Conservation (phyloP, 2,797 vertebrate species). For the Champsocephalus gunnari region DNA sequence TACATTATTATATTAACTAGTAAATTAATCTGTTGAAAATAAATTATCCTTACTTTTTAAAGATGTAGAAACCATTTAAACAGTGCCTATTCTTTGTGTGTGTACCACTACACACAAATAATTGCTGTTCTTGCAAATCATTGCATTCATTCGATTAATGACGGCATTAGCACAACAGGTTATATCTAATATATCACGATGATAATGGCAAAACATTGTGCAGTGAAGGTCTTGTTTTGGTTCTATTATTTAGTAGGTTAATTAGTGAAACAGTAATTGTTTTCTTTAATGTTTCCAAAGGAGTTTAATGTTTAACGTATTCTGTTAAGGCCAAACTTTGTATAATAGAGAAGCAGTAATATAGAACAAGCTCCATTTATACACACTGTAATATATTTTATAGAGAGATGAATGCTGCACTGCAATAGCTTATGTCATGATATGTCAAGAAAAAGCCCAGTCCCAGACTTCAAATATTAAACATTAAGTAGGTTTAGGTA, state of each 20-base stretch:
- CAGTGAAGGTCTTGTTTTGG: conserved; percentile 27
- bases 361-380: conserved; percentile 12
- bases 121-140: conserved; percentile 1
- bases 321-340: conserved; percentile 19
- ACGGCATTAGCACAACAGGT: conserved; percentile 32
- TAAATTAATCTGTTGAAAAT: not conserved
- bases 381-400: conserved; percentile 10
- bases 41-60: not conserved
- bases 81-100: conserved; percentile 12
- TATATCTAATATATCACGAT: conserved; percentile 33
- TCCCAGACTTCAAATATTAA: not conserved
- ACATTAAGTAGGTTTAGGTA: not conserved
- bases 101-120: not conserved
- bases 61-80: not conserved
- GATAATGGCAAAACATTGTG: conserved; percentile 28
- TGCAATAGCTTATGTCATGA: conserved; percentile 2
- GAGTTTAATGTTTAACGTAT: not conserved
- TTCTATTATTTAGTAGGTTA: conserved; percentile 38
- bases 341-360: not conserved
- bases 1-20: conserved; percentile 16
- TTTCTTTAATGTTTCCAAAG: conserved; percentile 9
- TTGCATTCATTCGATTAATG: conserved; percentile 29
- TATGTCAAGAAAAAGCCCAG: not conserved
- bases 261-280: conserved; percentile 35
- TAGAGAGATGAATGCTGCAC: not conserved